Evolutionary conservation across 2,888 invertebrate species (phyloP).

Genomic region (Metellina segmentata): DNA sequence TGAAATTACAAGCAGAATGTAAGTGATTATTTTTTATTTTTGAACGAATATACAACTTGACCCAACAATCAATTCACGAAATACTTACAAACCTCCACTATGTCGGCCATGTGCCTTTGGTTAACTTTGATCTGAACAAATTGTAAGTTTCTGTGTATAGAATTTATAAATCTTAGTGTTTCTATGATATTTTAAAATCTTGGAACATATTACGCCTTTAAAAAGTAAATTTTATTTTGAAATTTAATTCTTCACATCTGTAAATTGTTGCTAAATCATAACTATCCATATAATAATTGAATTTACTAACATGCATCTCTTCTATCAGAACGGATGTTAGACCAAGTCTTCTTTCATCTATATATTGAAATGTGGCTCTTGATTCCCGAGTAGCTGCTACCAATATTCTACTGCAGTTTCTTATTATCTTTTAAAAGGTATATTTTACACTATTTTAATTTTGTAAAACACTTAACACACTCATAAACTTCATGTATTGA

Average conservation of each 20-base stretch:
- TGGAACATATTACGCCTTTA: background rate
- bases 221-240: no score
- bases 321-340: background rate
- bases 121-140: conserved; percentile 13
- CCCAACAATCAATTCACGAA: no score
- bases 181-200: background rate
- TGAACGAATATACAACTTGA: no score
- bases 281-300: no score
- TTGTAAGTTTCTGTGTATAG: background rate
- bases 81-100: no score
- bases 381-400: background rate
- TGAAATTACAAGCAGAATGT: no score
- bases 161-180: no score
- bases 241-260: no score
- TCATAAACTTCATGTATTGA: background rate
- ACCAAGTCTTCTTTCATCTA: background rate
- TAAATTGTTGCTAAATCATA: no score
- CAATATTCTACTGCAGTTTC: background rate
- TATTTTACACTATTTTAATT: background rate
- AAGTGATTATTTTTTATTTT: no score
- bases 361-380: background rate
- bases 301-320: background rate
- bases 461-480: background rate
- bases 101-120: background rate
- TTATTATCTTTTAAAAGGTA: conserved; percentile 23